Evolutionary conservation across 2,113 vertebrate species (phyloP), one percentile per base, ranked within the genome.

Genomic region (Tricholaema leucomelas): DNA sequence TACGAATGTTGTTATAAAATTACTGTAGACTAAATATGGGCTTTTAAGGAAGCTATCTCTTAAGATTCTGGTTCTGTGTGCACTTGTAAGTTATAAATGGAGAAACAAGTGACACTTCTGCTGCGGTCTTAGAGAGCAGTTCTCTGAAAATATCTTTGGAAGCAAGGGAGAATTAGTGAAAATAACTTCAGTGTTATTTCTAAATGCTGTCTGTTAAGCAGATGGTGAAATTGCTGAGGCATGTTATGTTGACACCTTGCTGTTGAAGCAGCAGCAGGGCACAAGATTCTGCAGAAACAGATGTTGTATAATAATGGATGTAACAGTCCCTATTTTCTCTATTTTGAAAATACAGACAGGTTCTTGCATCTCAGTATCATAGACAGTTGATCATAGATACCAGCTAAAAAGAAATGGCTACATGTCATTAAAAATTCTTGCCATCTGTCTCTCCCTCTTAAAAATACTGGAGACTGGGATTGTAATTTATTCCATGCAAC

Each of bases 171-270:
- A 95, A 91, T 69, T 77, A 71, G 69, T 74, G 89, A 77, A 83
- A 87, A 83, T 77, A 87, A 89, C 65, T 70, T 48, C 6, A 35
- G 71, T 81, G 54, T 66, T 35, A 33, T 77, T 80, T 91, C 65
- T 77, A 35, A 75, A 73, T 64, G 73, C 64, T 79, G 50, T 66
- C 75, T 85, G 48, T 86, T 78, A 66, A 85, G 81, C 75, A 93
- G 96, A 90, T 91, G 93, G 79, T 81, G 46, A 88, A 87, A 83
- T 38, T 94, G 87, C 91, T 92, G 93, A 91, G 76, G 76, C 87
- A 64, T 63, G 89, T 72, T 95, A 30, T 33, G 63, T 79, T 81
- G 91, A 77, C 54, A 89, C 92, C 78, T 93, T 91, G 61, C 90
- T 83, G 70, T 35, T 65, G 78, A 24, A 92, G 52, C 71, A 87